Base-by-base conservation (phyloP, 2,113 vertebrate species). In the Turdus rufiventris region DNA sequence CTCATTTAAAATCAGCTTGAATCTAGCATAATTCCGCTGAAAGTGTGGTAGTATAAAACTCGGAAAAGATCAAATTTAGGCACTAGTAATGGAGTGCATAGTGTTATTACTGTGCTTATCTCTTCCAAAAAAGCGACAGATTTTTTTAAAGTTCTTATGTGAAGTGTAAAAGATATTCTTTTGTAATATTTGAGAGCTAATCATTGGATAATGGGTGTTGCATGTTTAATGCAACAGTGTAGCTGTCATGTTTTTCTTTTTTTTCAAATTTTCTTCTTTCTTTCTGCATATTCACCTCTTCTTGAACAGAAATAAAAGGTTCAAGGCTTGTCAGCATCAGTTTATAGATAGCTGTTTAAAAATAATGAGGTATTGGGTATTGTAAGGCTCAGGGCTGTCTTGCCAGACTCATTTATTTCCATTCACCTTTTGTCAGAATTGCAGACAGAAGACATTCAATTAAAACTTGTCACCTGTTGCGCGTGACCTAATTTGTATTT, bases 321-420 rank as follows among this genome's bases (percentile, higher is more conserved):
- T 98, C 97, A 98, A 96, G 96, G 85, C 98, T 98, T 98, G 98
- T 98, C 98, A 98, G 97, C 96, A 98, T 98, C 97, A 97, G 98
- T 98, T 98, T 98, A 98, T 98, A 98, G 98, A 98, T 98, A 98
- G 98, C 98, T 98, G 97, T 98, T 98, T 98, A 98, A 98, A 98
- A 98, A 98, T 98, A 98, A 98, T 98, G 98, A 98, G 98, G 96
- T 98, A 98, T 98, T 97, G 98, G 97, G 96, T 97, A 98, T 98
- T 98, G 97, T 98, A 97, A 96, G 91, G 97, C 98, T 98, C 97
- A 97, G 97, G 97, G 98, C 98, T 97, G 96, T 97, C 97, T 98
- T 97, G 97, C 97, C 97, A 97, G 97, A 96, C 97, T 98, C 98
- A 98, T 98, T 98, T 98, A 98, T 98, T 98, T 97, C 97, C 91